A percentile compares a stretch with the other conserved stretches of the same genome.
Evolutionary conservation across 2,797 vertebrate genomes (phyloP).

Genomic region (Gymnothorax javanicus): DNA sequence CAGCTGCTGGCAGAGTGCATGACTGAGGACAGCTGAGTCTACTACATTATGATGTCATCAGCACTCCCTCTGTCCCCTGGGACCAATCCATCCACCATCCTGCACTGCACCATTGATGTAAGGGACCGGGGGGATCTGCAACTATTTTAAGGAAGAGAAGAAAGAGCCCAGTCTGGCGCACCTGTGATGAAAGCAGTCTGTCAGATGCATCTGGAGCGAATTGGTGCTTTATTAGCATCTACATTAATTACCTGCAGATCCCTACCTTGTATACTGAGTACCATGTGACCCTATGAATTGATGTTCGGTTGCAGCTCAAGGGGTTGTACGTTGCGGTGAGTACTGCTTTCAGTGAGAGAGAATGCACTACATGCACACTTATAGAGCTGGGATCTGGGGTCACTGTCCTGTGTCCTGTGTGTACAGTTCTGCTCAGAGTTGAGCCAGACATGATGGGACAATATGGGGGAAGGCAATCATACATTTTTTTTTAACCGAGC

Average conservation of each 20-base stretch:
- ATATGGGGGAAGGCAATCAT: too few relatives aligned
- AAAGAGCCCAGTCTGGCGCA: conserved; percentile 18
- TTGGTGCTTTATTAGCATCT: conserved; percentile 74
- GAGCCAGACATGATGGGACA: too few relatives aligned
- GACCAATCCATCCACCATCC: background rate
- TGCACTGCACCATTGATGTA: background rate
- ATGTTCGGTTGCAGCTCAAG: background rate
- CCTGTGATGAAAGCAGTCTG: conserved; percentile 54
- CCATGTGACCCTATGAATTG: background rate
- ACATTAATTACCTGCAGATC: conserved; percentile 59
- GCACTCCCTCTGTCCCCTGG: background rate
- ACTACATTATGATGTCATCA: background rate
- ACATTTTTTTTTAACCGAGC: too few relatives aligned
- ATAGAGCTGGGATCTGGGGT: background rate
- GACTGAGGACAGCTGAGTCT: background rate
- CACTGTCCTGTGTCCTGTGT: too few relatives aligned
- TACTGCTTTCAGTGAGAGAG: background rate
- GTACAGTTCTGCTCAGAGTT: too few relatives aligned
- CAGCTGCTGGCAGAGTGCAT: background rate
- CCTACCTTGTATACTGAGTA: conserved; percentile 19
- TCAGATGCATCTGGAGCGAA: conserved; percentile 69
- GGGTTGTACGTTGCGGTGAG: background rate
- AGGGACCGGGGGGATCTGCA: background rate
- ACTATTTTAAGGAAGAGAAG: background rate
- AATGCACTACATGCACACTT: background rate